phyloP scores from a whole-genome alignment of 2,113 vertebrate species.

The Campylomormyrus numenius region DNA sequence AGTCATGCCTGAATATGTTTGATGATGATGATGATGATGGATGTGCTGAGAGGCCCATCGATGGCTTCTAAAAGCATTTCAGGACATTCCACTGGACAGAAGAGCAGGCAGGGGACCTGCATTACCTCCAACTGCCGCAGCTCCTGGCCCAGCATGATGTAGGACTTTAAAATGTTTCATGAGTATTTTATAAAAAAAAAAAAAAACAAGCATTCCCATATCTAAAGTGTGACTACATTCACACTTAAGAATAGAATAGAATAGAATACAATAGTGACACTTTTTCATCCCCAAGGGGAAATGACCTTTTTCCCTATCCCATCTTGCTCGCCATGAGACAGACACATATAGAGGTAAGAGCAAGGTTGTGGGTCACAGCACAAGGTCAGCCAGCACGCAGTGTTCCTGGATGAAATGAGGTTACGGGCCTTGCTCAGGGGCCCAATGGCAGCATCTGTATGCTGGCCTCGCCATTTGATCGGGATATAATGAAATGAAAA shows the following conservation, averaged over 20 bases:
- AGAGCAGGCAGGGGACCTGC: background rate
- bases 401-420: background rate
- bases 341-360: background rate
- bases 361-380: background rate
- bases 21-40: background rate
- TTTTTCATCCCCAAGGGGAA: background rate
- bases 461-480: background rate
- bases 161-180: background rate
- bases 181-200: background rate
- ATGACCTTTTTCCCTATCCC: background rate
- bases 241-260: background rate
- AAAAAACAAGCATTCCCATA: background rate
- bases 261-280: background rate
- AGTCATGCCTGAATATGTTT: background rate
- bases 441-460: background rate
- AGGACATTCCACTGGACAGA: background rate
- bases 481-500: background rate
- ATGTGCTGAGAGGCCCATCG: background rate
- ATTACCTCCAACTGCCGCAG: background rate
- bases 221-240: background rate
- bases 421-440: background rate
- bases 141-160: background rate
- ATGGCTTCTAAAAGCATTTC: background rate
- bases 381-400: background rate
- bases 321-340: background rate